Conservation (phyloP, 2,888 invertebrate genomes). For the Gari tellinella region DNA sequence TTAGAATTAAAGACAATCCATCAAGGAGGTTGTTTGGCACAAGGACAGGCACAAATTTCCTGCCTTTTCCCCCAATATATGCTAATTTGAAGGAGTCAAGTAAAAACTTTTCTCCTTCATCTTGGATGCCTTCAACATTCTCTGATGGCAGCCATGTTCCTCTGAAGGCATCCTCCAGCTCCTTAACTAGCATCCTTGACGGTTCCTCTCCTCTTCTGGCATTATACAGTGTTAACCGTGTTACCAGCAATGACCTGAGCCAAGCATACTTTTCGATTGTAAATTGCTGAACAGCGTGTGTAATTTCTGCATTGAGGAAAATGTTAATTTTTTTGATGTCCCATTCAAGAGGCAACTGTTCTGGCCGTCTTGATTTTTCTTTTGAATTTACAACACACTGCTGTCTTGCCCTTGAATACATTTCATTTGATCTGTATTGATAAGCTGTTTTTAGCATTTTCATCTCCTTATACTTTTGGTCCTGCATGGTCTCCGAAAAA, state of each 20-base stretch:
- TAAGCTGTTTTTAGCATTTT: constrained; percentile 19
- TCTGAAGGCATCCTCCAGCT: constrained; percentile 27
- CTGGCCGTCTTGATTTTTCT: constrained; percentile 28
- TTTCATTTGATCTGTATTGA: constrained; percentile 12
- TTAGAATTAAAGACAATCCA: constrained; percentile 26
- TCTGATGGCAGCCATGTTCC: constrained; percentile 32
- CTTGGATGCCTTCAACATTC: constrained; percentile 31
- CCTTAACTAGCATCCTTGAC: constrained; percentile 21
- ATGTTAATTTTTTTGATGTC: constrained; percentile 20
- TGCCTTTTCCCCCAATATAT: constrained; percentile 51
- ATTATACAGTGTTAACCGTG: constrained; percentile 49
- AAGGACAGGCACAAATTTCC: constrained; percentile 52
- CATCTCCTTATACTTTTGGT: constrained; percentile 9
- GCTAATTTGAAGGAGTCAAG: constrained; percentile 42
- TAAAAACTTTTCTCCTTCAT: constrained; percentile 53
- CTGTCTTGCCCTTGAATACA: constrained; percentile 20
- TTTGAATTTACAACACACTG: constrained; percentile 21
- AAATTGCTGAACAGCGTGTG: constrained; percentile 12
- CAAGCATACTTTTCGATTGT: constrained; percentile 23
- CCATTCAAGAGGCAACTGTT: constrained; percentile 30
- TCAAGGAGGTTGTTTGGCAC: constrained; percentile 46
- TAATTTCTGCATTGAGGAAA: constrained; percentile 31
- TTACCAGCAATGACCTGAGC: constrained; percentile 48
- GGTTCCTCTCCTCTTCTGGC: constrained; percentile 50
- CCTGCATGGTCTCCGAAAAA: constrained; percentile 22